Percentiles rank a stretch among this genome's conserved stretches.
phyloP scores from a whole-genome alignment of 2,113 vertebrate genomes.

The Mustela lutreola region DNA sequence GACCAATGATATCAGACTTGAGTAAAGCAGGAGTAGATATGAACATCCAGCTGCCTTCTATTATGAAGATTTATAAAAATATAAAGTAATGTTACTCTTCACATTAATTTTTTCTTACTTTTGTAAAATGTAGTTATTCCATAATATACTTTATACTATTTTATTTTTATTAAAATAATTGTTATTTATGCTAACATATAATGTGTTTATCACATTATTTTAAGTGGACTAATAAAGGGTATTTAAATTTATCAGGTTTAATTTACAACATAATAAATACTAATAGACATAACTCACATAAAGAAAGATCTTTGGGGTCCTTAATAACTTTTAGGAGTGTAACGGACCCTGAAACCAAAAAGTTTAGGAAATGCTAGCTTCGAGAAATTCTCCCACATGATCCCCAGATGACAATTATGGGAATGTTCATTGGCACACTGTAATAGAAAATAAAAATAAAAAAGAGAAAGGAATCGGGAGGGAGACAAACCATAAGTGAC shows the following conservation, averaged over 20 bases:
- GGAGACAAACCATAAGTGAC: no score
- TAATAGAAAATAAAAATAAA: not conserved
- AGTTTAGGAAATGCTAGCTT: not conserved
- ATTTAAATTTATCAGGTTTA: not conserved
- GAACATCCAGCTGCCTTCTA: not conserved
- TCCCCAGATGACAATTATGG: not conserved
- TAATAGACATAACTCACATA: not conserved
- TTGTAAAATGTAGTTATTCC: not conserved
- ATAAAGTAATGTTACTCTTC: not conserved
- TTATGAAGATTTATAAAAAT: not conserved
- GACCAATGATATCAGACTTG: not conserved
- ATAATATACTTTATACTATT: not conserved
- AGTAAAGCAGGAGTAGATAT: not conserved
- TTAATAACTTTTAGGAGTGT: not conserved
- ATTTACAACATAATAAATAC: not conserved
- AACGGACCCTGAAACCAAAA: not conserved
- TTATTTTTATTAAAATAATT: not conserved
- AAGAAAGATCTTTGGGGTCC: not conserved
- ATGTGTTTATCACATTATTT: not conserved
- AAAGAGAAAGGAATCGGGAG: not conserved
- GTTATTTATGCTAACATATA: not conserved
- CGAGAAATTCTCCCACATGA: not conserved
- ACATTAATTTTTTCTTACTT: not conserved
- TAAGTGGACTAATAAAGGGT: not conserved
- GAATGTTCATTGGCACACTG: not conserved